Evolutionary conservation across 2,888 invertebrate species (phyloP).

Genomic region (Nymphalis polychloros): DNA sequence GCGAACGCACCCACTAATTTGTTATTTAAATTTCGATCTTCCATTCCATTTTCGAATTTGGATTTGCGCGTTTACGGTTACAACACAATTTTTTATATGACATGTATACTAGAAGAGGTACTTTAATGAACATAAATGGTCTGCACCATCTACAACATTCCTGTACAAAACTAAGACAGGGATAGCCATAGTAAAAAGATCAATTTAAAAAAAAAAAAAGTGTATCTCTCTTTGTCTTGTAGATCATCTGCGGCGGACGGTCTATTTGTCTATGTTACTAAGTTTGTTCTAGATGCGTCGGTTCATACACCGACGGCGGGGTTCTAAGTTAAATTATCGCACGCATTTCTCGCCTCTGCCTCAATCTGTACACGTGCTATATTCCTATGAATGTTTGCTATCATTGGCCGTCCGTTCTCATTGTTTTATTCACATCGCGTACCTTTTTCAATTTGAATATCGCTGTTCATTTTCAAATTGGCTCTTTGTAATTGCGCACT

Average conservation of each 20-base stretch:
- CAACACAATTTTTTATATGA: constrained; percentile 22
- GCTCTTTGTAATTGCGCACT: constrained; percentile 78
- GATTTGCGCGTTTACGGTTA: constrained; percentile 53
- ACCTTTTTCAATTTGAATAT: constrained; percentile 79
- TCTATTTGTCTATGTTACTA: constrained; percentile 27
- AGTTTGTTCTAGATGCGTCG: constrained; percentile 55
- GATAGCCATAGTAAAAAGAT: not conserved
- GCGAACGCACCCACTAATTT: constrained; percentile 70
- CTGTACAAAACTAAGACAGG: not conserved
- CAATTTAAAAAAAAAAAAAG: not conserved
- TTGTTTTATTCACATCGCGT: constrained; percentile 77
- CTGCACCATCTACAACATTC: not conserved
- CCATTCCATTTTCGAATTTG: constrained; percentile 71
- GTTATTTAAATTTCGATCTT: constrained; percentile 72
- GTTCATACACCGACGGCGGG: constrained; percentile 51
- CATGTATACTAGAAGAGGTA: constrained; percentile 1
- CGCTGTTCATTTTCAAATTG: constrained; percentile 78
- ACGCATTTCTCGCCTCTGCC: constrained; percentile 26
- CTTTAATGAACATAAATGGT: not conserved
- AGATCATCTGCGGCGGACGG: not conserved
- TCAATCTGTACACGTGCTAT: not conserved
- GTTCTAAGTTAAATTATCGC: not conserved
- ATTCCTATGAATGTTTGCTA: constrained; percentile 8
- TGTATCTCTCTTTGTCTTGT: not conserved
- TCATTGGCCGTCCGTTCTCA: constrained; percentile 44